A percentile compares a stretch with the other conserved stretches of the same genome.
phyloP scores from a whole-genome alignment of 2,888 invertebrate species.

The Thelaira solivaga region DNA sequence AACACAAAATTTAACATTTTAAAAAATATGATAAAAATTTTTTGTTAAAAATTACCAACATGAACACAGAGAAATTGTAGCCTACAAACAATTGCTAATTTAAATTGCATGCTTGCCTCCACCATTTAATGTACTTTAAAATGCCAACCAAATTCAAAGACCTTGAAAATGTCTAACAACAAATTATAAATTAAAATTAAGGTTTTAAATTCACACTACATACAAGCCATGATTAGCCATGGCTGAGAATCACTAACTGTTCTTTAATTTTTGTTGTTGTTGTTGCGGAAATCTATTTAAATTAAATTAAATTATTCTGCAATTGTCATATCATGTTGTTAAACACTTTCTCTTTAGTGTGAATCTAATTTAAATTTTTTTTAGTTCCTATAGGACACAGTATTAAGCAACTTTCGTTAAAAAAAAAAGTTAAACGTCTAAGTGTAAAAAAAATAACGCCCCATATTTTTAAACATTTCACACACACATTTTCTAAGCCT shows the following conservation, averaged over 20 bases:
- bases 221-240: not conserved
- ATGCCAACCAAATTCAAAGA: not conserved
- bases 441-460: too few relatives aligned
- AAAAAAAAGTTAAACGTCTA: too few relatives aligned
- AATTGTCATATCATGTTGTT: not conserved
- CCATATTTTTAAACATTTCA: not conserved
- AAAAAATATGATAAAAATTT: not conserved
- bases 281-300: not conserved
- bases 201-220: not conserved
- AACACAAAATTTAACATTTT: not conserved
- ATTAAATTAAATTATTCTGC: not conserved
- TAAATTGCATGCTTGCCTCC: conserved; percentile 6
- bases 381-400: too few relatives aligned
- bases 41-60: not conserved
- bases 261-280: not conserved
- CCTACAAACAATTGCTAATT: conserved; percentile 20
- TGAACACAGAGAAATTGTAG: conserved; percentile 3
- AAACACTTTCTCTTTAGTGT: too few relatives aligned
- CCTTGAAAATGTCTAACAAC: conserved; percentile 26
- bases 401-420: too few relatives aligned
- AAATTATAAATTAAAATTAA: not conserved
- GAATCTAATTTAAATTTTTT: too few relatives aligned
- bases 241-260: not conserved
- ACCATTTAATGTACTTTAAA: not conserved
- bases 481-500: not conserved